These are phyloP conservation scores for Diaperis boleti DNA, from an alignment of 2,888 invertebrate genomes.

Conservation along the genomic window DNA sequence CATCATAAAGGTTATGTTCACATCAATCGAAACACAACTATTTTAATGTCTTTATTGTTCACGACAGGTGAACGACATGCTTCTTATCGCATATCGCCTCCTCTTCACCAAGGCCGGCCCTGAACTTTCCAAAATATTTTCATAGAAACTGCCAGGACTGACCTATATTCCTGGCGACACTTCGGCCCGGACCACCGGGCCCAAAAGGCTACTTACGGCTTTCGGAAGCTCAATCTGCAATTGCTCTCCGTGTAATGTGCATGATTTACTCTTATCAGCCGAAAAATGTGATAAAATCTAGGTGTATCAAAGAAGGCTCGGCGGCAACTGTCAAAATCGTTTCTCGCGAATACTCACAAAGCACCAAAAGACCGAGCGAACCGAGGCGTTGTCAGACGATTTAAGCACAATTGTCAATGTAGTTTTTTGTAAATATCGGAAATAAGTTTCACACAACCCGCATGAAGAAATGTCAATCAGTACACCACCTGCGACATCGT, in stretches of 20 bases:
- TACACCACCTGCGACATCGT: slow-evolving; percentile 66
- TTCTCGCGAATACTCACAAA: slow-evolving; percentile 24
- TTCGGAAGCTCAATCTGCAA: not conserved
- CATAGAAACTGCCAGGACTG: slow-evolving; percentile 28
- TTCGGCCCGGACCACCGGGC: not conserved
- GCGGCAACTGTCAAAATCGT: slow-evolving; percentile 6
- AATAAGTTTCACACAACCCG: slow-evolving; percentile 58
- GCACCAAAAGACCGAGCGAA: slow-evolving; percentile 26
- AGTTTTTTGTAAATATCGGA: slow-evolving; percentile 51
- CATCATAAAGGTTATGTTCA: slow-evolving; percentile 48
- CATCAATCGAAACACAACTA: slow-evolving; percentile 28
- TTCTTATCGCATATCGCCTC: slow-evolving; percentile 10
- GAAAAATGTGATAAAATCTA: slow-evolving; percentile 29
- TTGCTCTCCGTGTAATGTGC: slow-evolving; percentile 4
- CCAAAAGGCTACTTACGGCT: slow-evolving; percentile 12
- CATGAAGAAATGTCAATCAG: slow-evolving; percentile 66
- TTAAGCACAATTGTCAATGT: slow-evolving; percentile 9
- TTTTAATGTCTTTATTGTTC: slow-evolving; percentile 28
- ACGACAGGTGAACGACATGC: slow-evolving; percentile 34
- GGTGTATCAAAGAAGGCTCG: slow-evolving; percentile 34
- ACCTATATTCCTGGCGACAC: slow-evolving; percentile 18
- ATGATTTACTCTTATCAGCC: slow-evolving; percentile 5
- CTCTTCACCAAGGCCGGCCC: slow-evolving; percentile 21
- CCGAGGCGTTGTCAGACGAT: not conserved
- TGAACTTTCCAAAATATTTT: slow-evolving; percentile 37